Evolutionary conservation across 2,888 invertebrate genomes (phyloP), one percentile per base, ranked within the genome.

Genomic region (Polydrusus pterygomalis): DNA sequence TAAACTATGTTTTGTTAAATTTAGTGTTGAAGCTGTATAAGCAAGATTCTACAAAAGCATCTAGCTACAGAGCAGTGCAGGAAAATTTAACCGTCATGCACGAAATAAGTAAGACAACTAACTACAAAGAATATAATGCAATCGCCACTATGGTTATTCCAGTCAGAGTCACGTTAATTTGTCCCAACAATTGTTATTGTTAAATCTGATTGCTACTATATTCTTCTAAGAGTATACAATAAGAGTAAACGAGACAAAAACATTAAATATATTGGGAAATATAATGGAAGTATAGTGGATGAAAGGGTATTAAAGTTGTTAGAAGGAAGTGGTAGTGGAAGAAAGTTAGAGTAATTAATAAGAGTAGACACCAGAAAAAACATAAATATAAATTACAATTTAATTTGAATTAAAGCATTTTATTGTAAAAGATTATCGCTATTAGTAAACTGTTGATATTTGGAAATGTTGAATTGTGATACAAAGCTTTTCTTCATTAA

Each of bases 51-150:
- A 34, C 73, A 58, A 34, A 69, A 74, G 74, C 74, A 40, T 62
- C 54, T 17, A 43, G 74, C 74, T 60, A 72, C 74, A 74, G n/a
- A 68, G 74, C 74, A 69, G 69, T 74, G 68, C 74, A 38, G 67
- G 51, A 60, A 60, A 51, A 13, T 15, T 56, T 56, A 58, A 13
- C 65, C 11, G 1, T 13, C 73, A 73, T 73, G 73, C 73, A 65
- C 49, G 47, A 40, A 30, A 71, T 6, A 30, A n/a, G 2, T 30
- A 30, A 25, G n/a, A 56, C 8, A 56, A 43, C n/a, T 15, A 30
- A 67, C 49, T 60, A 58, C 67, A 73, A 67, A 73, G 73, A 67
- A 73, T 73, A 73, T 73, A 73, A 49, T 40, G 60, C 73, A 73
- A 73, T 73, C 49, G 15, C 7, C 9, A 34, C n/a, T 34, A 15